These are phyloP conservation scores for Eueides isabella DNA, from an alignment of 1,140 invertebrate species.

Conservation along the genomic window DNA sequence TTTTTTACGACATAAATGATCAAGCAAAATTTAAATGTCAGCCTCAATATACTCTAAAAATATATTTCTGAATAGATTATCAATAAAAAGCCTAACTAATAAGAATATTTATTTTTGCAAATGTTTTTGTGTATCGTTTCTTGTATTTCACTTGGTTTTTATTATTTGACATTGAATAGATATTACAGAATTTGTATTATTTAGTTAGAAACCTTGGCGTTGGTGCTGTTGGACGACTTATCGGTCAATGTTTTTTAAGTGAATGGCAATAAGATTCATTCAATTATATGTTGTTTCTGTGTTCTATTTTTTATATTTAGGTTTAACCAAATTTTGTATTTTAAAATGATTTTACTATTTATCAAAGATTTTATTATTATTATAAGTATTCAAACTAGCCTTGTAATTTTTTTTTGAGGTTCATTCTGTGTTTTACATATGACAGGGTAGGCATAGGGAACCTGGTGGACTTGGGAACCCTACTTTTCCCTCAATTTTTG, in stretches of 20 bases:
- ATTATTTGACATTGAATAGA: slow-evolving; percentile 15
- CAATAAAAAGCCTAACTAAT: no score
- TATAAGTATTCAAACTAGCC: no score
- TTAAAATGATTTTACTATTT: background rate
- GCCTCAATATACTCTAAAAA: background rate
- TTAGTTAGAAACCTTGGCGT: slow-evolving; percentile 11
- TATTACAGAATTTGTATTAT: slow-evolving; percentile 17
- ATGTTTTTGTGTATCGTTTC: background rate
- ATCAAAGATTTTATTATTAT: no score
- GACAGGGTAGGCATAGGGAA: no score
- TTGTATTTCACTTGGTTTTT: slow-evolving; percentile 6
- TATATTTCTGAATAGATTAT: no score
- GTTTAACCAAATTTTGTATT: background rate
- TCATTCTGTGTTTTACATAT: no score
- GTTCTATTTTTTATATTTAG: background rate
- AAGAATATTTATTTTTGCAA: background rate
- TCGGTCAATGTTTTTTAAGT: background rate
- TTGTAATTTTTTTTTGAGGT: no score
- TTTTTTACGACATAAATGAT: background rate
- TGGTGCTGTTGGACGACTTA: slow-evolving; percentile 8
- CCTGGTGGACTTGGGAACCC: no score
- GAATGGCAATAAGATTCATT: slow-evolving; percentile 7
- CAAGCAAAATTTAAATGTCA: background rate
- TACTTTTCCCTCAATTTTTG: no score
- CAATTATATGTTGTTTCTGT: slow-evolving; percentile 10